Conservation (phyloP, 2,113 vertebrate genomes). For the Seriola aureovittata region DNA sequence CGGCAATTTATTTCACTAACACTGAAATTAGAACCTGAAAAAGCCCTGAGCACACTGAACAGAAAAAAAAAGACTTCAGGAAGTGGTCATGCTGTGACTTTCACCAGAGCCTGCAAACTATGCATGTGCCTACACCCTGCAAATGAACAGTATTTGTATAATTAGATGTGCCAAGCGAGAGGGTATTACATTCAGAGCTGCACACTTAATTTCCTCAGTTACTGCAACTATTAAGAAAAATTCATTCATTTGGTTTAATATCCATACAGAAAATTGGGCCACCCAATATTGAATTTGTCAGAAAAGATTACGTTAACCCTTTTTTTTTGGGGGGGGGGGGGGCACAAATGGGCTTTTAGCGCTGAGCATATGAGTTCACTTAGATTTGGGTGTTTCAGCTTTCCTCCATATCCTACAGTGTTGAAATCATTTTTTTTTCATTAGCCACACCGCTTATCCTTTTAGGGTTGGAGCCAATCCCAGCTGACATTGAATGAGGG, state of each 20-base stretch:
- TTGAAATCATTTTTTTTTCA: neutral
- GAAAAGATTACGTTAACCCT: conserved; percentile 46
- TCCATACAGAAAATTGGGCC: conserved; percentile 48
- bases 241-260: conserved; percentile 57
- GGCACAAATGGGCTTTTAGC: neutral
- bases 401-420: neutral
- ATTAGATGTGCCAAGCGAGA: conserved; percentile 65
- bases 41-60: conserved; percentile 36
- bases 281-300: conserved; percentile 59
- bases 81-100: conserved; percentile 55
- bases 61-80: conserved; percentile 42
- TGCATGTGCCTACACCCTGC: conserved; percentile 26
- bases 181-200: conserved; percentile 59
- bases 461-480: no score
- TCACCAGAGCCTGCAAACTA: conserved; percentile 46
- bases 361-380: neutral
- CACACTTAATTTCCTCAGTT: conserved; percentile 65
- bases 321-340: no score
- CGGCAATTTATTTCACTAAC: conserved; percentile 60
- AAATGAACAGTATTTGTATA: conserved; percentile 64
- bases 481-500: no score
- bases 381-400: neutral
- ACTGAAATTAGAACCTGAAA: conserved; percentile 58
- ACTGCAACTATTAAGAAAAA: conserved; percentile 62
- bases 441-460: no score